Evolutionary conservation across 2,888 invertebrate genomes (phyloP), one percentile per base, ranked within the genome.

Genomic region (Amiota minor): DNA sequence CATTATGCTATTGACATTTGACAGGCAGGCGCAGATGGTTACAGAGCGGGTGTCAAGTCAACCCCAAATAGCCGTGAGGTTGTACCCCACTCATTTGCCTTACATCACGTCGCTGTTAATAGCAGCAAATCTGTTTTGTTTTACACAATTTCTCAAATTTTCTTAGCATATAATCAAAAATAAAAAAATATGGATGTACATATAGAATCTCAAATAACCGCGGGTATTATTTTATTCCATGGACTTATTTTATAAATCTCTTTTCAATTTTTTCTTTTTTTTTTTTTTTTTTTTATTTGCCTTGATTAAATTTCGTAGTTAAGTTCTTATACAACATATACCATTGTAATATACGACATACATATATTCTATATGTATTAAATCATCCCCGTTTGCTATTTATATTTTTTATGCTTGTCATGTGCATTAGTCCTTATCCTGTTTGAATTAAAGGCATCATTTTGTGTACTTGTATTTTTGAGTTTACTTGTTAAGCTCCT

Each of bases 181-280:
- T 6, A 35, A 6, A 35, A 6, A 35, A 2, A 35, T 35, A 6
- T 8, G 6, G 6, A 0, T 35, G 6, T 35, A 8, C 6, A 35
- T 75, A 80, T 79, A 81, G 84, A 80, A 84, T 85, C 85, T 84
- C 79, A 83, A 86, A 87, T 86, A 87, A 80, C 87, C 84, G 87
- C 86, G 85, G 86, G 87, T 85, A 83, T 79, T 79, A 84, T 81
- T 76, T 78, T 76, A 67, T 55, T 35, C 35, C 50, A 68, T 53
- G 50, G 35, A 49, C 67, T 67, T 67, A 67, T 59, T 59, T 20
- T 20, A 59, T 59, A 59, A 18, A 11, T 9, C 20, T 59, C 12
- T 59, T 50, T 49, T 23, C 6, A 46, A 20, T 49, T 23, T 23
- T 49, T 18, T 65, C 49, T 67, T 50, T n/a, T n/a, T n/a, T n/a